A percentile compares a stretch with the other conserved stretches of the same genome.
Conservation (phyloP, 92 coral and sea anemone genomes). For the Heteractis magnifica region DNA sequence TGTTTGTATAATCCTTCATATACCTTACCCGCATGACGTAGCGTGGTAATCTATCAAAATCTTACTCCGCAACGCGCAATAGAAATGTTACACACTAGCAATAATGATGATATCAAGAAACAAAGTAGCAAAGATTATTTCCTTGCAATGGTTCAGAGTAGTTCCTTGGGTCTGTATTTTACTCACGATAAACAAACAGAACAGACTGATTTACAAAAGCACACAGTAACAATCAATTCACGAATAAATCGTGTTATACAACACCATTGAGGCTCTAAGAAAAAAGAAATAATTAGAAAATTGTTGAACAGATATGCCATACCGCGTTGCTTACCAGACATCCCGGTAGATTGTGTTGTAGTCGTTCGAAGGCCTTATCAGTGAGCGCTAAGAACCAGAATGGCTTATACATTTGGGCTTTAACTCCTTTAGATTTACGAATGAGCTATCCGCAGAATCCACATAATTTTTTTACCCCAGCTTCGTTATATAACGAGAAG, state of each 20-base stretch:
- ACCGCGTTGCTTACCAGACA: constrained; percentile 27
- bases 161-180: too few species aligned
- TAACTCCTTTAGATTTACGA: background rate
- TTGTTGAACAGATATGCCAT: background rate
- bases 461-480: background rate
- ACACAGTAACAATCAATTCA: background rate
- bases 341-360: constrained; percentile 32
- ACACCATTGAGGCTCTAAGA: background rate
- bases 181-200: too few species aligned
- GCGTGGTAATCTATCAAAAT: too few species aligned
- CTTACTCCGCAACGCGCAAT: too few species aligned
- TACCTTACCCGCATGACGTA: too few species aligned
- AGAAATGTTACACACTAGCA: too few species aligned
- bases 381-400: constrained; percentile 36
- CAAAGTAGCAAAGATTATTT: too few species aligned
- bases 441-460: background rate
- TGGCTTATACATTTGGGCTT: constrained; percentile 13
- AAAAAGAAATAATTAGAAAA: background rate
- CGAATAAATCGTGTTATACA: background rate
- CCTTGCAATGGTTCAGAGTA: too few species aligned
- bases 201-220: background rate
- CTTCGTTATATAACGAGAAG: background rate
- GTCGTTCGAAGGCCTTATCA: constrained; percentile 26
- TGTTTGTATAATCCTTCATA: too few species aligned
- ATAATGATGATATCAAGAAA: too few species aligned